Conservation (phyloP, 1,140 invertebrate genomes). For the Gonioctena quinquepunctata region DNA sequence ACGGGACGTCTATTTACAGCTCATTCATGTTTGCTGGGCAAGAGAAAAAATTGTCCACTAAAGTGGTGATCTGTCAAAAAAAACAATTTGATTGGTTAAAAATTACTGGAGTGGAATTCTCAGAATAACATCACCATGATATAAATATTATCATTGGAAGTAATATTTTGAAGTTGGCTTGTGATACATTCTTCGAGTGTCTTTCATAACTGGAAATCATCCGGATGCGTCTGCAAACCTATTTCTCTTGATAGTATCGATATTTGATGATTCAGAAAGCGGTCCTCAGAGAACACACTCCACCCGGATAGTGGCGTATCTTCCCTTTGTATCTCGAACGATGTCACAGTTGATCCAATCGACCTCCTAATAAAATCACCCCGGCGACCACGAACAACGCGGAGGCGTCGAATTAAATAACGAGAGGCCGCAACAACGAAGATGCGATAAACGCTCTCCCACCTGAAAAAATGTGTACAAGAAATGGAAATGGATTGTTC, state of each 20-base stretch:
- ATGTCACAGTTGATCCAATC: background rate
- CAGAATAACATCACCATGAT: no score
- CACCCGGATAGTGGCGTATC: background rate
- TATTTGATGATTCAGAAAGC: background rate
- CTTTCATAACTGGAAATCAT: no score
- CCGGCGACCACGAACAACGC: background rate
- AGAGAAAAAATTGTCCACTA: no score
- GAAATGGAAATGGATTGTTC: constrained; percentile 15
- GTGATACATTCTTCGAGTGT: no score
- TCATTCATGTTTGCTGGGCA: no score
- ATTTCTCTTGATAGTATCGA: background rate
- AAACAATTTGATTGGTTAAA: no score
- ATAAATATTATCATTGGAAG: no score
- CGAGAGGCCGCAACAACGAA: constrained; percentile 22
- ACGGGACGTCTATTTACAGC: no score
- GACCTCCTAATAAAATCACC: background rate
- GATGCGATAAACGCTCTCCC: constrained; percentile 17
- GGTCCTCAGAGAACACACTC: background rate
- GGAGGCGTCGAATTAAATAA: background rate
- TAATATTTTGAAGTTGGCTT: no score
- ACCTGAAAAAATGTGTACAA: constrained; percentile 27
- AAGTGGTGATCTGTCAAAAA: no score
- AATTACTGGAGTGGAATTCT: no score
- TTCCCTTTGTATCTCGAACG: background rate
- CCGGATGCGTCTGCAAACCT: background rate